Evolutionary conservation across 2,888 invertebrate species (phyloP).

Genomic region (Mylabris sibirica): DNA sequence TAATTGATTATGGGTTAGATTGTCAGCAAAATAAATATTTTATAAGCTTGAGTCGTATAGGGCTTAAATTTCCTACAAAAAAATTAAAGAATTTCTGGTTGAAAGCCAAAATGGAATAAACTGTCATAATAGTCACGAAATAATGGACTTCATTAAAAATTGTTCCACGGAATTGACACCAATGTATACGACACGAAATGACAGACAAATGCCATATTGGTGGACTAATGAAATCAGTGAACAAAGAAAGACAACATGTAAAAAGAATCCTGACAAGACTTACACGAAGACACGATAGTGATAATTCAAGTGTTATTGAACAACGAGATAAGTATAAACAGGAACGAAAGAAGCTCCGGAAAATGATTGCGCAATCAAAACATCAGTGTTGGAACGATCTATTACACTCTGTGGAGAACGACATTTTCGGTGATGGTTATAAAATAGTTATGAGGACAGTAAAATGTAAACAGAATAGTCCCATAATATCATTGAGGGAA

Average conservation of each 20-base stretch:
- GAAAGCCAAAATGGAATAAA: no score
- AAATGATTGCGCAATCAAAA: conserved; percentile 20
- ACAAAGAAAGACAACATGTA: conserved; percentile 9
- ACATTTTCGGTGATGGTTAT: conserved; percentile 33
- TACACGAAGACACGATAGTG: background rate
- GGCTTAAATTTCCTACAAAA: no score
- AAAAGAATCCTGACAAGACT: conserved; percentile 10
- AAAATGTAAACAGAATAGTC: conserved; percentile 23
- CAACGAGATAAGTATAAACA: conserved; percentile 8
- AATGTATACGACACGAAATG: conserved; percentile 16
- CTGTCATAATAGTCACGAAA: no score
- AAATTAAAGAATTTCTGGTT: no score
- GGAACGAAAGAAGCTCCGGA: conserved; percentile 18
- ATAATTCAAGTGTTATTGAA: background rate
- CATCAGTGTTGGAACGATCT: conserved; percentile 27
- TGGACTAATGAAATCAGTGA: conserved; percentile 21
- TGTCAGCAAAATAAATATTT: no score
- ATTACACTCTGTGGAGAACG: conserved; percentile 21
- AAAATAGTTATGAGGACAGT: conserved; percentile 27
- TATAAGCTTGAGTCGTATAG: no score
- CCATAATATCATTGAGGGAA: conserved; percentile 13
- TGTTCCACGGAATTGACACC: background rate
- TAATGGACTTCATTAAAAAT: no score
- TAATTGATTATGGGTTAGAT: no score
- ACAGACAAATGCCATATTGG: conserved; percentile 26